These are phyloP conservation scores for Drosophila quadrilineata DNA, from an alignment of 1,140 invertebrate species.

Conservation along the genomic window DNA sequence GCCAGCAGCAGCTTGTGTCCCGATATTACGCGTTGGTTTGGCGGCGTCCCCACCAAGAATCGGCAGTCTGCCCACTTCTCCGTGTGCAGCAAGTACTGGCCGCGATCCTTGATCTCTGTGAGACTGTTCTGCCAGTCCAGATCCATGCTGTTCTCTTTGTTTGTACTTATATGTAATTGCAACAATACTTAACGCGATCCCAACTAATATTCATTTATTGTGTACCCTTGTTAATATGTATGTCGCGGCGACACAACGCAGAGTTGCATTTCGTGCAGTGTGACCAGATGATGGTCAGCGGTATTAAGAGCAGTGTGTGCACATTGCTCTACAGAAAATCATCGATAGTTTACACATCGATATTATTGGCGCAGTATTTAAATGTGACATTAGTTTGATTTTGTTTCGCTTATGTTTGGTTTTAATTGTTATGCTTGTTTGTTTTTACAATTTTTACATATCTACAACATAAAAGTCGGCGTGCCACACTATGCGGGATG, in stretches of 20 bases:
- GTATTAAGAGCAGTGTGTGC: no score
- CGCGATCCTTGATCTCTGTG: constrained; percentile 86
- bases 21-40: constrained; percentile 87
- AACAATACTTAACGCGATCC: neutral
- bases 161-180: neutral
- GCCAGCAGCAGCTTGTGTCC: constrained; percentile 91
- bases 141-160: constrained; percentile 40
- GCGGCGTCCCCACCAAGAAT: constrained; percentile 90
- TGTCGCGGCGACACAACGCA: neutral
- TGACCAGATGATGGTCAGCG: no score
- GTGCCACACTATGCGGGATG: constrained; percentile 39
- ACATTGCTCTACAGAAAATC: neutral
- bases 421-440: constrained; percentile 22
- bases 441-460: constrained; percentile 73
- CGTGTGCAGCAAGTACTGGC: constrained; percentile 86
- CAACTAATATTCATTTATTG: constrained; percentile 32
- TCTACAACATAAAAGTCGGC: constrained; percentile 69
- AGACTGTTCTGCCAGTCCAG: constrained; percentile 89
- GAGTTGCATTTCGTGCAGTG: neutral
- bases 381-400: no score
- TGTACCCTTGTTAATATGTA: constrained; percentile 32
- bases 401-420: constrained; percentile 36
- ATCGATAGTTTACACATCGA: no score
- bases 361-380: no score
- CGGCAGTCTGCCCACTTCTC: constrained; percentile 90